Percentiles rank a stretch among this genome's conserved stretches.
These are phyloP conservation scores for Trachelipus rathkii DNA, from an alignment of 1,140 invertebrate genomes.

Conservation along the genomic window DNA sequence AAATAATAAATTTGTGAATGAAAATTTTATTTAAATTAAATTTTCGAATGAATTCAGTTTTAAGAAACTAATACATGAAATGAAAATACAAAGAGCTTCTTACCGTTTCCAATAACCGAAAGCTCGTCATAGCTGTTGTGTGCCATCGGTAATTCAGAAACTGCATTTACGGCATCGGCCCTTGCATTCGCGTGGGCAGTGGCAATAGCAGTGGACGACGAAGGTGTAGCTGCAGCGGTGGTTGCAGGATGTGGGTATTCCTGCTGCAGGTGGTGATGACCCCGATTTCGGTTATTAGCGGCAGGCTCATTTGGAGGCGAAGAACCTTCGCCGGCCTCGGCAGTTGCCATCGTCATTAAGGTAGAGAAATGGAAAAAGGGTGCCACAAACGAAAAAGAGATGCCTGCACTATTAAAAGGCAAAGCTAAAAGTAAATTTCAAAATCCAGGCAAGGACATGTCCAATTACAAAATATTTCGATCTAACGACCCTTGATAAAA, in stretches of 20 bases:
- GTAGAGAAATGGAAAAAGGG: background rate
- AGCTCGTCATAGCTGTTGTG: constrained; percentile 4
- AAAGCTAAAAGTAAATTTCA: background rate
- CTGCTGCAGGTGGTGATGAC: background rate
- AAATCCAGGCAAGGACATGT: background rate
- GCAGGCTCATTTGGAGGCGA: background rate
- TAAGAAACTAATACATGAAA: too few relatives aligned
- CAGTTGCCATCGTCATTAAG: constrained; percentile 5
- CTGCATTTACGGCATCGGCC: background rate
- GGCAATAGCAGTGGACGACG: background rate
- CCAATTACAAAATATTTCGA: too few relatives aligned
- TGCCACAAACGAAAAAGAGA: background rate
- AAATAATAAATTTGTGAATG: background rate
- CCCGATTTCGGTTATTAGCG: background rate
- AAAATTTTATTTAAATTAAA: too few relatives aligned
- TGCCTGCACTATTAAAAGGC: background rate
- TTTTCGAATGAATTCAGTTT: too few relatives aligned
- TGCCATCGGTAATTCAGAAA: background rate
- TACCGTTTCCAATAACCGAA: background rate
- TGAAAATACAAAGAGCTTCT: background rate
- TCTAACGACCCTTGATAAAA: too few relatives aligned
- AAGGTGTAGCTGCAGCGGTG: background rate
- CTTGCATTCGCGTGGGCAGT: background rate
- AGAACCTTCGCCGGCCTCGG: background rate
- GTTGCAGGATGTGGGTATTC: background rate